phyloP scores from a whole-genome alignment of 2,888 invertebrate genomes.

The Rhimphoctona megacephalus region DNA sequence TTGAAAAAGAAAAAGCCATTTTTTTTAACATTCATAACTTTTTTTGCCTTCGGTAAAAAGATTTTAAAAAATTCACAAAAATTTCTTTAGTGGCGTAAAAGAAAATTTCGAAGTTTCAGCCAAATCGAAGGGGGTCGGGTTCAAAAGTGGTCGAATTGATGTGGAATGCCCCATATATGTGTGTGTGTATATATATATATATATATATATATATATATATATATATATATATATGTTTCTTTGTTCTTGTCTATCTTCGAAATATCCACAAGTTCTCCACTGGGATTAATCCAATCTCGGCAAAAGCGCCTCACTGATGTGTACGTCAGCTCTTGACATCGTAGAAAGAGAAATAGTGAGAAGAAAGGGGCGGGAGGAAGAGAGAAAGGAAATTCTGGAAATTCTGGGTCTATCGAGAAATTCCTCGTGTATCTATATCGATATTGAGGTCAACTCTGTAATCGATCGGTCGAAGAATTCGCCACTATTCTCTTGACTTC shows the following conservation, averaged over 20 bases:
- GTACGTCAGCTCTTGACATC: conserved; percentile 22
- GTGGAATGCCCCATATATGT: no score
- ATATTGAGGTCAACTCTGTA: conserved; percentile 49
- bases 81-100: no score
- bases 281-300: conserved; percentile 61
- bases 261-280: conserved; percentile 33
- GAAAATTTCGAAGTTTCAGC: no score
- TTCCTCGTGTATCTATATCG: conserved; percentile 55
- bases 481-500: conserved; percentile 47
- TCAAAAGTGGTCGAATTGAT: no score
- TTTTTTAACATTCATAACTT: no score
- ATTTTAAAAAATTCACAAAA: no score
- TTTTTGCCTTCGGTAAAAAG: no score
- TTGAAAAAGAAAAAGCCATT: no score
- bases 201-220: no score
- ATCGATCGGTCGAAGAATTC: conserved; percentile 56
- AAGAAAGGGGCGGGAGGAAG: conserved; percentile 18
- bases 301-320: conserved; percentile 49
- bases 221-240: conserved; percentile 20
- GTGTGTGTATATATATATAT: no score
- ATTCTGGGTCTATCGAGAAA: conserved; percentile 55
- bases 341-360: conserved; percentile 25
- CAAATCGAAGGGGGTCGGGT: no score
- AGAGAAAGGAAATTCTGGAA: conserved; percentile 36
- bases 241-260: conserved; percentile 24